Evolutionary conservation across 2,797 vertebrate genomes (phyloP), one percentile per base, ranked within the genome.

Genomic region (Sebastes trivittatus): DNA sequence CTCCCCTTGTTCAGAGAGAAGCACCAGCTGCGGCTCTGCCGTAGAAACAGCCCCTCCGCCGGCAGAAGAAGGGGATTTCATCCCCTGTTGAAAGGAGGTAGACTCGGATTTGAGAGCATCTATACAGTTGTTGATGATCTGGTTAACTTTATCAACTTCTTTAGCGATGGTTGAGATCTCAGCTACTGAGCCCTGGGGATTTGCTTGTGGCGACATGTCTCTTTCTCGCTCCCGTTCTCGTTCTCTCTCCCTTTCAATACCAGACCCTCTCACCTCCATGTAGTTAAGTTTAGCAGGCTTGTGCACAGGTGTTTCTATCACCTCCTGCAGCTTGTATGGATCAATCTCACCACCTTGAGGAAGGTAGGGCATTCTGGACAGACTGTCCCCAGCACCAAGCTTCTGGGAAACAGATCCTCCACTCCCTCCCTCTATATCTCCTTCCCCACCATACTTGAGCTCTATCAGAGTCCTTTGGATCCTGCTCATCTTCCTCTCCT

Each of bases 41-140:
- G 96, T 95, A 2, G 97, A 96, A 70, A 95, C 96, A 0, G 97
- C 95, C 29, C 97, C 98, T 81, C 96, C 96, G 1, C 94, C 92
- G 4, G 89, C 92, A 16, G 90, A 88, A 4, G 93, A 88, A 0
- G 94, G 93, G 22, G 92, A 94, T 67, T 95, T 94, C 10, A 94
- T 91, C 30, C 93, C 94, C 80, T 94, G 94, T 84, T 98, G 98
- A 89, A 99, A 99, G 80, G 98, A 97, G 7, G 97, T 97, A 59
- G 98, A 97, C 94, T 99, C 98, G 0, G 98, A 98, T 91, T 99
- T 99, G 88, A 99, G 97, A n/a, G 98, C 98, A 49, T 99, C 98
- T 11, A 99, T 99, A 83, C 98, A 99, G 93, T 98, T 99, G 95
- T 99, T 99, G 92, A 99, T 99, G 86, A 99, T 99, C 96, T 99